A percentile compares a stretch with the other conserved stretches of the same genome.
Conservation (phyloP, 1,140 invertebrate species). For the Cydia fagiglandana region DNA sequence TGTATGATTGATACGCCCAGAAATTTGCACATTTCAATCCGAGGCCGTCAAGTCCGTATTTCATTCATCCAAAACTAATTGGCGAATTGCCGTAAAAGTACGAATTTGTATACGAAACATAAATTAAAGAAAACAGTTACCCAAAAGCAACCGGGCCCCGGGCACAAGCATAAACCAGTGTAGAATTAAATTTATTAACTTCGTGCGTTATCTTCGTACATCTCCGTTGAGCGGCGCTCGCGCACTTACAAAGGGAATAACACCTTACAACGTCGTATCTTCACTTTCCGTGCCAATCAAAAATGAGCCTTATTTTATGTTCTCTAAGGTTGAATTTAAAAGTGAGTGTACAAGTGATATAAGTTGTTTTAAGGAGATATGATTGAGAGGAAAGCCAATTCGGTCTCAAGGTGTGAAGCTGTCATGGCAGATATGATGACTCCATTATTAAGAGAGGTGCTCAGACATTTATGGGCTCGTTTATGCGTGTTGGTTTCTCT, state of each 20-base stretch:
- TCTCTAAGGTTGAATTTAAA: background rate
- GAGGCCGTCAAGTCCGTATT: background rate
- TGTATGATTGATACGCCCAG: background rate
- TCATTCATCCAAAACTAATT: conserved; percentile 2
- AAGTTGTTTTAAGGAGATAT: background rate
- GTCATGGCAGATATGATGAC: conserved; percentile 71
- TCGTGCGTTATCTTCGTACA: conserved; percentile 30
- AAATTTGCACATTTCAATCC: background rate
- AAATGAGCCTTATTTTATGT: background rate
- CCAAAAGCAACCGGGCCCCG: conserved; percentile 1
- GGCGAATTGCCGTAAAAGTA: conserved; percentile 1
- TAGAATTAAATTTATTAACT: conserved; percentile 25
- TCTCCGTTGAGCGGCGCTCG: conserved; percentile 27
- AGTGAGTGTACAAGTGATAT: background rate
- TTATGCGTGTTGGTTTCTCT: background rate
- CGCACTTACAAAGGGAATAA: conserved; percentile 52
- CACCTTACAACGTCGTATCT: background rate
- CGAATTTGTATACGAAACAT: conserved; percentile 3
- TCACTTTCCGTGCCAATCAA: background rate
- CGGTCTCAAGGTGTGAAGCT: conserved; percentile 72
- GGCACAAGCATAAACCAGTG: conserved; percentile 12
- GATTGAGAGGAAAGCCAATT: conserved; percentile 51
- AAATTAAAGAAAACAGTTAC: conserved; percentile 16
- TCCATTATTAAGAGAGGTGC: conserved; percentile 63
- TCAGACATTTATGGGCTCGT: conserved; percentile 19